phyloP scores from a whole-genome alignment of 2,113 vertebrate species.

The Phoenicopterus ruber region DNA sequence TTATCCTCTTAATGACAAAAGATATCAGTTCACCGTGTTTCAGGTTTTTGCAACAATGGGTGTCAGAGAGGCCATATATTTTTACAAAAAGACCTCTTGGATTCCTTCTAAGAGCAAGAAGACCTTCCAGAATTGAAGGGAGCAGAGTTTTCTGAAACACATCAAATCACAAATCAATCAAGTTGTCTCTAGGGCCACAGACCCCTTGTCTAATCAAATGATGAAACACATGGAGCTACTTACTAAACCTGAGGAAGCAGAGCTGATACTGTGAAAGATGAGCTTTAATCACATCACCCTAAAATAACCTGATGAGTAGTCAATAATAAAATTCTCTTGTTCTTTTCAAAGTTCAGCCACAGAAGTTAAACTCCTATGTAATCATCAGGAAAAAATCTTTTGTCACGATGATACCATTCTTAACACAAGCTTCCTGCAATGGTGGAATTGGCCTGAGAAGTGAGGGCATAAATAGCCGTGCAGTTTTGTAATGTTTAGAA shows the following conservation, averaged over 20 bases:
- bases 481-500: slow-evolving; percentile 40
- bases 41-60: neutral
- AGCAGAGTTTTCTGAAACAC: neutral
- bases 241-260: neutral
- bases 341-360: neutral
- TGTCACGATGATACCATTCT: neutral
- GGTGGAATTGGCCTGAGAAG: neutral
- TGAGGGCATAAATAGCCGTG: slow-evolving; percentile 23
- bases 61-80: neutral
- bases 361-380: neutral
- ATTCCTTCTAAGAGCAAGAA: neutral
- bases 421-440: slow-evolving; percentile 19
- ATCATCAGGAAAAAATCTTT: slow-evolving; percentile 7
- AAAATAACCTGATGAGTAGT: neutral
- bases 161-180: neutral
- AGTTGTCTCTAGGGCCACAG: neutral
- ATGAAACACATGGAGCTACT: neutral
- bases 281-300: neutral
- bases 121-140: neutral
- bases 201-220: neutral
- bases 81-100: neutral
- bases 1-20: neutral
- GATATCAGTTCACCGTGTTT: neutral
- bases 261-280: neutral
- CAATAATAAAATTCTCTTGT: neutral